phyloP scores from a whole-genome alignment of 2,113 vertebrate species.

The Rhynchomys soricoides region DNA sequence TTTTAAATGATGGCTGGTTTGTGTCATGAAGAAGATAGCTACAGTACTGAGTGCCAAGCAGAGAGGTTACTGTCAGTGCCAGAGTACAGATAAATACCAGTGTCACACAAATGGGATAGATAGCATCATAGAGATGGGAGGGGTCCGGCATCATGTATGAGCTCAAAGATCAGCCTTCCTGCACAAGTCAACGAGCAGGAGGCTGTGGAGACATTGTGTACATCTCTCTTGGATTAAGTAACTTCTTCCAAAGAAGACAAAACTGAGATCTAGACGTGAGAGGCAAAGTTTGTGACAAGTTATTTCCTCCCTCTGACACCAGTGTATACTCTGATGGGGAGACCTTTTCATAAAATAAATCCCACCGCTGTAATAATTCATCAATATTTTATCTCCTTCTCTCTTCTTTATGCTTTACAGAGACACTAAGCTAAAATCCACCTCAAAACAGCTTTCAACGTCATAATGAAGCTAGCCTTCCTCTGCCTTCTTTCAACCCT shows the following conservation, averaged over 20 bases:
- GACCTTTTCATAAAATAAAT: neutral
- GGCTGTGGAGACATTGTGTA: neutral
- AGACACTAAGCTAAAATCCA: neutral
- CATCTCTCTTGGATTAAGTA: neutral
- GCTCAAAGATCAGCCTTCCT: neutral
- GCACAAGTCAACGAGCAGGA: neutral
- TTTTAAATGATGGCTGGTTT: neutral
- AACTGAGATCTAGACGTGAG: neutral
- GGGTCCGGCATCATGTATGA: neutral
- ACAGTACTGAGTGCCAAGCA: neutral
- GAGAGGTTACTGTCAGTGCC: neutral
- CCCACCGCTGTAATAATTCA: neutral
- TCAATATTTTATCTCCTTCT: neutral
- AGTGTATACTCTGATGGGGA: neutral
- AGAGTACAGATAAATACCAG: neutral
- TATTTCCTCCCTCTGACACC: neutral
- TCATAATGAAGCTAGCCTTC: constrained; percentile 48
- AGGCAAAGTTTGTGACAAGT: neutral
- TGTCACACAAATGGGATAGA: neutral
- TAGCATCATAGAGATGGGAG: constrained; percentile 73
- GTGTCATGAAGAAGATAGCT: neutral
- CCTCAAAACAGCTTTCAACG: neutral
- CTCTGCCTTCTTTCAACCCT: constrained; percentile 50
- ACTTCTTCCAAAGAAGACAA: neutral
- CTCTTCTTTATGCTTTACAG: neutral